A percentile compares a stretch with the other conserved stretches of the same genome.
These are phyloP conservation scores for Piliocolobus tephrosceles DNA, from an alignment of 2,113 vertebrate genomes.

Conservation along the genomic window DNA sequence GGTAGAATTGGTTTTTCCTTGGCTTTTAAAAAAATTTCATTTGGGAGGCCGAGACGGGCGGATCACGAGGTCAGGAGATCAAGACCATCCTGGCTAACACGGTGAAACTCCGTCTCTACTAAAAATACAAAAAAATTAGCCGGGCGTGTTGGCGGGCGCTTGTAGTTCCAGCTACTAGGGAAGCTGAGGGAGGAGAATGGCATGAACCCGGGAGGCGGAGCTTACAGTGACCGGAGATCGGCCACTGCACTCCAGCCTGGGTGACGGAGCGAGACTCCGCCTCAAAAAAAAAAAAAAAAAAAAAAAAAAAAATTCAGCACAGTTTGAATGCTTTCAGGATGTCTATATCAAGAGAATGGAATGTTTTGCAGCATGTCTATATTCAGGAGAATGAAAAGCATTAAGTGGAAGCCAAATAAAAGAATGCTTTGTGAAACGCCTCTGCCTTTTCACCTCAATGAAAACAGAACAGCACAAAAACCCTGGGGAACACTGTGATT, in stretches of 20 bases:
- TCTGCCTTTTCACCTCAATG: not conserved
- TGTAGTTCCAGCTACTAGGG: too few relatives aligned
- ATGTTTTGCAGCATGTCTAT: slow-evolving; percentile 14
- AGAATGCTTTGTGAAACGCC: slow-evolving; percentile 15
- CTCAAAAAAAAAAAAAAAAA: too few relatives aligned
- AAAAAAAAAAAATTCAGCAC: not conserved
- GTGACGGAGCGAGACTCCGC: rapidly evolving
- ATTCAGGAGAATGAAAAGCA: not conserved
- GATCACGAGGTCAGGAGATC: too few relatives aligned
- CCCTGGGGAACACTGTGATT: not conserved
- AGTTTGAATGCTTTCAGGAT: not conserved
- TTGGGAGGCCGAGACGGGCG: too few relatives aligned
- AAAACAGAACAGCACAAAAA: not conserved
- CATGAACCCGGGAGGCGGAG: too few relatives aligned
- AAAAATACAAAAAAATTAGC: too few relatives aligned
- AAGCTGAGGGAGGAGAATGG: too few relatives aligned
- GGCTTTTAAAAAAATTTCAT: not conserved
- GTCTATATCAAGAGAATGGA: slow-evolving; percentile 27
- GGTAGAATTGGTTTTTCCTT: not conserved
- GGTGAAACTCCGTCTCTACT: too few relatives aligned
- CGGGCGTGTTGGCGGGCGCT: too few relatives aligned
- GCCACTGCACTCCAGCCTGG: too few relatives aligned
- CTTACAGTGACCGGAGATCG: rapidly evolving
- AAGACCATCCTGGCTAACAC: too few relatives aligned
- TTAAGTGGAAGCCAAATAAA: not conserved